Percentiles rank a stretch among this genome's conserved stretches.
phyloP scores from a whole-genome alignment of 2,888 invertebrate genomes.

The Azorinus chamasolen region DNA sequence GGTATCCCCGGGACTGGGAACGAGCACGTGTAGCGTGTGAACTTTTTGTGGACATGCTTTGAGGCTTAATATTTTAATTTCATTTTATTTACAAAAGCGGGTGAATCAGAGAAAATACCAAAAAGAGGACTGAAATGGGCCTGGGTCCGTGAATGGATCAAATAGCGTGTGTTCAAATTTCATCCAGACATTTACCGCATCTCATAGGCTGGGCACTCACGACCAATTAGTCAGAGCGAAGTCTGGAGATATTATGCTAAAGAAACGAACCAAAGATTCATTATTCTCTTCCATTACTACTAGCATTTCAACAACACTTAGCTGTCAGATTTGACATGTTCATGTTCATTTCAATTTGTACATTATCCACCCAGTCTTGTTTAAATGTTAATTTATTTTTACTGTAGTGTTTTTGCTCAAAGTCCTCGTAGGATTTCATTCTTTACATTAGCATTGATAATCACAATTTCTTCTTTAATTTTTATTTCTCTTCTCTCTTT shows the following conservation, averaged over 20 bases:
- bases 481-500: too few relatives aligned
- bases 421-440: too few relatives aligned
- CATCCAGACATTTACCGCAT: slow-evolving; percentile 12
- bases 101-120: too few relatives aligned
- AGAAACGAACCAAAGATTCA: slow-evolving; percentile 39
- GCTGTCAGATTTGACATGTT: slow-evolving; percentile 47
- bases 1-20: too few relatives aligned
- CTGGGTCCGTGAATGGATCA: slow-evolving; percentile 14
- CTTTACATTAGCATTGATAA: too few relatives aligned
- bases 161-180: slow-evolving; percentile 51
- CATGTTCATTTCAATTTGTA: slow-evolving; percentile 39
- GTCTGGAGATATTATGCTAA: slow-evolving; percentile 26
- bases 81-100: too few relatives aligned
- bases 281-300: slow-evolving; percentile 39
- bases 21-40: too few relatives aligned
- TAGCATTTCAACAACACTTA: slow-evolving; percentile 42
- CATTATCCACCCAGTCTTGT: slow-evolving; percentile 1
- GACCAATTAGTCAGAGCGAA: slow-evolving; percentile 41
- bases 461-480: too few relatives aligned
- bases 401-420: too few relatives aligned
- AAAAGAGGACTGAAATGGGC: too few relatives aligned
- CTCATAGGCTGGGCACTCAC: slow-evolving; percentile 35
- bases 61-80: too few relatives aligned
- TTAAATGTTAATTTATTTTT: slow-evolving; percentile 58
- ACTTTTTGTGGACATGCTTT: too few relatives aligned